Base-by-base conservation (phyloP, 1,140 invertebrate species). In the Chionoecetes opilio region DNA sequence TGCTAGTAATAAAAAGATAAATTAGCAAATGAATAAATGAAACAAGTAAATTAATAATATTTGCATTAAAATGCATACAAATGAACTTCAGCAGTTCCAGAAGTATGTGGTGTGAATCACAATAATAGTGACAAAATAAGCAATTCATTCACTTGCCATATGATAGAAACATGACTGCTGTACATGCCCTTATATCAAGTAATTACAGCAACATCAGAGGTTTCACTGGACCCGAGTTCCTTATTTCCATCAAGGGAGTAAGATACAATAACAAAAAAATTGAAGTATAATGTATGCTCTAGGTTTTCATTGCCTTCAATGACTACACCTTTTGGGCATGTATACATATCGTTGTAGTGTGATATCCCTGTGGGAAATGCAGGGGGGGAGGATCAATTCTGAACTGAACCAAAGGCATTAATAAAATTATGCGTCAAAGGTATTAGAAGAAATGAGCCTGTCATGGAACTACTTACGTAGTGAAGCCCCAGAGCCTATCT, bases 401-500 rank as follows among this genome's bases (percentile, higher is more conserved):
- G 53, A 63, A 21, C 8, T 63, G 9, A 63, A 63, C 53, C 26
- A 26, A 63, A 9, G 53, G 53, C 53, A 63, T 3, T 21, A 14
- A 26, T 63, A 3, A 63, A 8, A 63, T 63, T 9, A 26, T 41
- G 53, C 2, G 2, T 63, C 26, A 37, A 84, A 35, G 37, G 32
- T 93, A 14, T 41, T 41, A 84, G 29, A 88, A 91, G 89, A 35
- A 53, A 84, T 82, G 86, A 46, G 53, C 53, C 53, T 84, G 53
- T 63, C 53, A 82, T 37, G 86, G 41, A 31, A 82, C 29, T 96
- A 98, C 98, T 98, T 97, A 98, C 98, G 98, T 96, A 98, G 97
- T 96, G 98, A 98, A 37, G 98, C 98, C 96, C 98, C 98, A 94
- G 98, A 97, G 89, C 98, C 97, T 82, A 98, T 97, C 97, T 98